Conservation (phyloP, 2,113 vertebrate genomes). For the Megalops atlanticus region DNA sequence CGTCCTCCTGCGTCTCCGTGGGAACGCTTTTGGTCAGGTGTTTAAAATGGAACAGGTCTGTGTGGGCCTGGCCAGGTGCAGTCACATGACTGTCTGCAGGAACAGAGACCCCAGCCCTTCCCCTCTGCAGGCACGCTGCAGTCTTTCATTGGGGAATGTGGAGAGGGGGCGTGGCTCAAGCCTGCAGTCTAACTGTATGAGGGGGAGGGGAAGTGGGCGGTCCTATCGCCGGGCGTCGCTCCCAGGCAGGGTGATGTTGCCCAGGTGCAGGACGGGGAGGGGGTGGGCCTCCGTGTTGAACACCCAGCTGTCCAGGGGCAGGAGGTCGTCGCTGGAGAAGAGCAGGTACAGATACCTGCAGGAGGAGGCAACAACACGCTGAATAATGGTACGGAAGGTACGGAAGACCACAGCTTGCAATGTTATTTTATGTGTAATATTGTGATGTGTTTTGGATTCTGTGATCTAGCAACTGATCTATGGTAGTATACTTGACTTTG, state of each 20-base stretch:
- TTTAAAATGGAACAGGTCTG: neutral
- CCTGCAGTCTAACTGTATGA: too few species aligned
- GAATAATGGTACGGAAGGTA: neutral
- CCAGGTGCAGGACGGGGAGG: constrained; percentile 25
- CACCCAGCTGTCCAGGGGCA: constrained; percentile 27
- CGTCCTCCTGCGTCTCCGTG: neutral
- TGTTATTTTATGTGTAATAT: too few species aligned
- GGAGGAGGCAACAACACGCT: neutral
- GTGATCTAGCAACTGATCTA: too few species aligned
- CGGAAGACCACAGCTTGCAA: too few species aligned
- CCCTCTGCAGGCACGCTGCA: neutral
- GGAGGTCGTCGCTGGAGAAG: constrained; percentile 29
- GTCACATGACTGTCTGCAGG: neutral
- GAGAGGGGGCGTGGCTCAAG: too few species aligned
- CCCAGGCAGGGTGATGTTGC: constrained; percentile 23
- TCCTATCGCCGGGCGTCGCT: constrained; percentile 19
- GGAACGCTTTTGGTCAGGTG: neutral
- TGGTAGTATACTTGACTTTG: too few species aligned
- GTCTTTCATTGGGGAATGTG: neutral
- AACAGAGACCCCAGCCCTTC: neutral
- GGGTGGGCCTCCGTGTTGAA: constrained; percentile 33
- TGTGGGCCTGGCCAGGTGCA: neutral
- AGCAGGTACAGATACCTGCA: constrained; percentile 29
- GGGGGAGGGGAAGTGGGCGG: neutral
- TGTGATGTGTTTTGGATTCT: too few species aligned